Evolutionary conservation across 2,113 vertebrate species (phyloP), one percentile per base, ranked within the genome.

Genomic region (Phocoena sinus): DNA sequence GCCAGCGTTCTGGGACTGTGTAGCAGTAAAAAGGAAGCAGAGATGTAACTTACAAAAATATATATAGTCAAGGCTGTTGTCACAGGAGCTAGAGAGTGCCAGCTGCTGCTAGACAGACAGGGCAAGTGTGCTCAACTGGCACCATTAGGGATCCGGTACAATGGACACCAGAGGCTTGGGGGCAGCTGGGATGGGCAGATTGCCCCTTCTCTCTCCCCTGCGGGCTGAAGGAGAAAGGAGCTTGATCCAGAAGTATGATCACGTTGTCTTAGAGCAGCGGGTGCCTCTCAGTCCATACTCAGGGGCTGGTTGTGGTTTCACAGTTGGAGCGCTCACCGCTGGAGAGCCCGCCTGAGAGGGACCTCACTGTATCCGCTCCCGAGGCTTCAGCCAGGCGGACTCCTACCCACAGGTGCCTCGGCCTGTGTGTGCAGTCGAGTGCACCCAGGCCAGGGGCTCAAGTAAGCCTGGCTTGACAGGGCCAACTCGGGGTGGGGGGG

Each of bases 21-120:
- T 14, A 63, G 73, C 68, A 77, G 56, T 88, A n/a, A 81, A 67
- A 86, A 83, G 25, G 80, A 67, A 76, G 74, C 28, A 82, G 82
- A 82, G 91, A 44, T 38, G 1, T 31, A 76, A 74, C 68, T 79
- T 91, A 71, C 25, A 80, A 86, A 87, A 77, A 23, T 47, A 70
- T 11, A 36, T 73, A 58, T 50, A 83, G 63, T 89, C 67, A 84
- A 79, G 91, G 58, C 58, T 88, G 41, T 87, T 62, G 31, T 68
- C 50, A 60, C 17, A 65, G 44, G 73, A 86, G 70, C 31, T 56
- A 50, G 53, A 53, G n/a, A 63, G 58, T 56, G 13, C 58, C 33
- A 44, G 79, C 31, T 89, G 89, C 67, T 68, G 67, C 41, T 56
- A 56, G 73, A 62, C 63, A 21, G 56, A 18, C 31, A 50, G 50